Percentiles rank a stretch among this genome's conserved stretches.
Conservation (phyloP, 2,797 vertebrate species). For the Scolopax bukidnonensis region DNA sequence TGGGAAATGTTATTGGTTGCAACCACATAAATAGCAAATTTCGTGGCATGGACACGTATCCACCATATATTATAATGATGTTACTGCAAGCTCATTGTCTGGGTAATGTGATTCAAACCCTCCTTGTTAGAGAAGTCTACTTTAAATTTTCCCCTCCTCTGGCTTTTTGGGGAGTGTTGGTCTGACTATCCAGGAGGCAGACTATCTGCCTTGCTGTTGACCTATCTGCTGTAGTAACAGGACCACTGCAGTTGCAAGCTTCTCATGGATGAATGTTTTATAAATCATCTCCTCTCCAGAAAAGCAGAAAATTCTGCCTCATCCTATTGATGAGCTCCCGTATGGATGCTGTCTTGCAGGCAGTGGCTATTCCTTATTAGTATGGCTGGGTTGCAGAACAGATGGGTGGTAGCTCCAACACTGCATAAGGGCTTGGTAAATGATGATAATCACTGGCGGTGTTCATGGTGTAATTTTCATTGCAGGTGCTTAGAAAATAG, state of each 20-base stretch:
- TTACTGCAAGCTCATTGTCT: background rate
- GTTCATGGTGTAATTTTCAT: background rate
- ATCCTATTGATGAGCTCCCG: background rate
- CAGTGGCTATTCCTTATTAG: background rate
- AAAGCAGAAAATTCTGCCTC: background rate
- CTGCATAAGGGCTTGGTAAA: background rate
- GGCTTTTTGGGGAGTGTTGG: background rate
- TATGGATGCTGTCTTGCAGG: background rate
- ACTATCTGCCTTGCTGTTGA: background rate
- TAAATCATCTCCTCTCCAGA: background rate
- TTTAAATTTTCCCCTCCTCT: background rate
- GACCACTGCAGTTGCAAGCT: background rate
- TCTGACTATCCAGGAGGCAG: background rate
- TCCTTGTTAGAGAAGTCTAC: background rate
- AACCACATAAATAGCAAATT: background rate
- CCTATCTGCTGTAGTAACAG: accelerated
- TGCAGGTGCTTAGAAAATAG: background rate
- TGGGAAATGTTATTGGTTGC: background rate
- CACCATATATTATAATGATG: accelerated
- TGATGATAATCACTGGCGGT: too few relatives aligned
- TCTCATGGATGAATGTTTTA: background rate
- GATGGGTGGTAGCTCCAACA: background rate
- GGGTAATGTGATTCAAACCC: background rate
- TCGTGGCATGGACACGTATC: background rate
- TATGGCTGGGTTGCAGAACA: background rate